These are phyloP conservation scores for Campylorhamphus procurvoides DNA, from an alignment of 2,113 vertebrate species.

Conservation along the genomic window DNA sequence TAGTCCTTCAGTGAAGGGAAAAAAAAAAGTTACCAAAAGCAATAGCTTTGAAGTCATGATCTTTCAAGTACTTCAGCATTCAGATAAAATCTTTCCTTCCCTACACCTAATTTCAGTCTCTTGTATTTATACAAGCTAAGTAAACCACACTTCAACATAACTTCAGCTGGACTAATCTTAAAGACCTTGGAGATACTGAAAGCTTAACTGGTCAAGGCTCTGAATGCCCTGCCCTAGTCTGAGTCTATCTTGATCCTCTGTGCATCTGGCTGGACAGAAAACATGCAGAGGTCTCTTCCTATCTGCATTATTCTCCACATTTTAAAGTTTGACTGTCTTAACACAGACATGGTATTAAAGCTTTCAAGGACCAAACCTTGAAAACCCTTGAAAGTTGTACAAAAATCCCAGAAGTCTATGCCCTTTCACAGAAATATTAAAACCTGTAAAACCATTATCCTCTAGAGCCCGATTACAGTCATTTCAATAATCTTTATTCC, in stretches of 20 bases:
- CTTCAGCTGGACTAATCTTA: background rate
- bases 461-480: background rate
- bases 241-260: background rate
- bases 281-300: background rate
- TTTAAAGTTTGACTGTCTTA: background rate
- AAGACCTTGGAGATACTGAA: background rate
- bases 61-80: background rate
- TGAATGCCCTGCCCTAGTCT: background rate
- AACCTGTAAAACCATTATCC: background rate
- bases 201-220: background rate
- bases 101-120: background rate
- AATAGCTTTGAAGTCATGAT: background rate
- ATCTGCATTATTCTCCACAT: background rate
- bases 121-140: background rate
- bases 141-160: background rate
- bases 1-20: background rate
- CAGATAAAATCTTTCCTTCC: background rate
- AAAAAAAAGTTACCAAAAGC: background rate
- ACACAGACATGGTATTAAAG: background rate
- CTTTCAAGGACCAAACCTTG: background rate
- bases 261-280: background rate
- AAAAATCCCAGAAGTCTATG: background rate
- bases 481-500: background rate
- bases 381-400: background rate
- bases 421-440: background rate